phyloP scores from a whole-genome alignment of 2,797 vertebrate species.

The Tolypeutes matacus region DNA sequence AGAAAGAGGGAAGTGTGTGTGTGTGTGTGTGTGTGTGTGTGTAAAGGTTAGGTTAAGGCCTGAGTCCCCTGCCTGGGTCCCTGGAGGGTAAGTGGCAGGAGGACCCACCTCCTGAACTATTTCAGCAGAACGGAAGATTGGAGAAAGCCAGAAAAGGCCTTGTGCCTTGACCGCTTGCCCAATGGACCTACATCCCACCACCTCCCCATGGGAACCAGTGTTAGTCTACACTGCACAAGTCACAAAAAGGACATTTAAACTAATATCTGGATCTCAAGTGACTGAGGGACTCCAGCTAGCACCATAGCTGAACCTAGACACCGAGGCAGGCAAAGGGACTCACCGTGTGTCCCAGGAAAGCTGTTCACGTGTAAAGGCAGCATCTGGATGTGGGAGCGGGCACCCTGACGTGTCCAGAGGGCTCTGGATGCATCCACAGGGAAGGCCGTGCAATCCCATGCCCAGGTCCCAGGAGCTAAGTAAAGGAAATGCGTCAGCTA shows the following conservation, averaged over 20 bases:
- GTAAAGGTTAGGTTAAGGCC: background rate
- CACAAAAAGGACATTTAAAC: background rate
- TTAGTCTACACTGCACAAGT: background rate
- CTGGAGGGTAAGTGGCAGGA: background rate
- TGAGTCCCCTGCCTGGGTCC: background rate
- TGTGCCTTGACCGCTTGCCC: background rate
- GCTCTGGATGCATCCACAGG: background rate
- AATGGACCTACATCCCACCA: background rate
- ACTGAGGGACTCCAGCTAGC: background rate
- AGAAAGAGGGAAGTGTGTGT: background rate
- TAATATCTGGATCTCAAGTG: background rate
- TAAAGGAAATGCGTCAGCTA: background rate
- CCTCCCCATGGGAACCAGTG: rapidly evolving
- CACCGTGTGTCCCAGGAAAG: background rate
- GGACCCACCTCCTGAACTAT: background rate
- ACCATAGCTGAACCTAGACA: background rate
- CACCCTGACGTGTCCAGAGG: rapidly evolving
- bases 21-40: background rate
- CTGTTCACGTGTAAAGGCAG: background rate
- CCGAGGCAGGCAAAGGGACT: background rate
- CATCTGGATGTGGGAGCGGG: background rate
- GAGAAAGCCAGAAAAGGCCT: background rate
- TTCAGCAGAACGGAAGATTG: background rate
- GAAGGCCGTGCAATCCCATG: background rate
- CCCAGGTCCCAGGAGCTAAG: no score